A percentile compares a stretch with the other conserved stretches of the same genome.
Evolutionary conservation across 2,888 invertebrate species (phyloP).

Genomic region (Hartigia nigra): DNA sequence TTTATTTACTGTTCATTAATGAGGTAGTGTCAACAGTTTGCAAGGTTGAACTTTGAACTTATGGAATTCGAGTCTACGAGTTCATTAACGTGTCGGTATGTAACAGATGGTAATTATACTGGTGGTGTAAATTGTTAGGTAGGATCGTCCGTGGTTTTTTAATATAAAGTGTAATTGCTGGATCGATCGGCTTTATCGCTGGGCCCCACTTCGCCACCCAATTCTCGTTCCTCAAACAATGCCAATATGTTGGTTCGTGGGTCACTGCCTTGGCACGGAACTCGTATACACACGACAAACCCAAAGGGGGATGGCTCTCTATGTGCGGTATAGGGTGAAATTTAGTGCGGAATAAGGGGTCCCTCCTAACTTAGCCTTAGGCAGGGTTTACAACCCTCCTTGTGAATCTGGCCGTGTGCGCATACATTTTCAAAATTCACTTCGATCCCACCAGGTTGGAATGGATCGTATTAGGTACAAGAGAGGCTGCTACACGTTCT

Average conservation of each 20-base stretch:
- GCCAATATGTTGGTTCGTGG: constrained; percentile 61
- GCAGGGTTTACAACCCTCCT: constrained; percentile 65
- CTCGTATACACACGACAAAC: constrained; percentile 19
- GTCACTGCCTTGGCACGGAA: constrained; percentile 56
- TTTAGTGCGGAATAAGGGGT: constrained; percentile 37
- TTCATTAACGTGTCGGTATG: neutral
- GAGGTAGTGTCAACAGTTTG: neutral
- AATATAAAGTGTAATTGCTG: neutral
- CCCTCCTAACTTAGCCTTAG: constrained; percentile 58
- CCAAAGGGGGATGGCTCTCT: constrained; percentile 19
- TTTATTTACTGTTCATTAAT: neutral
- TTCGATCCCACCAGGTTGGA: constrained; percentile 45
- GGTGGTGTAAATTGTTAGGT: neutral
- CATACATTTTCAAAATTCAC: constrained; percentile 55
- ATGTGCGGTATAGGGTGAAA: constrained; percentile 35
- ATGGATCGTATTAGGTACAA: constrained; percentile 40
- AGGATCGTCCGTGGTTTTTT: neutral
- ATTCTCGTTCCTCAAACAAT: constrained; percentile 60
- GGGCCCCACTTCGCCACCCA: constrained; percentile 20
- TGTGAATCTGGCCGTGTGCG: constrained; percentile 66
- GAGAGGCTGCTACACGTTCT: neutral
- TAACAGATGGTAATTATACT: neutral
- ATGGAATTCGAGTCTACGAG: neutral
- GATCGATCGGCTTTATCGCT: constrained; percentile 7
- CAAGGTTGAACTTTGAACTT: neutral